These are phyloP conservation scores for Uromys caudimaculatus DNA, from an alignment of 2,797 vertebrate species.

Conservation along the genomic window DNA sequence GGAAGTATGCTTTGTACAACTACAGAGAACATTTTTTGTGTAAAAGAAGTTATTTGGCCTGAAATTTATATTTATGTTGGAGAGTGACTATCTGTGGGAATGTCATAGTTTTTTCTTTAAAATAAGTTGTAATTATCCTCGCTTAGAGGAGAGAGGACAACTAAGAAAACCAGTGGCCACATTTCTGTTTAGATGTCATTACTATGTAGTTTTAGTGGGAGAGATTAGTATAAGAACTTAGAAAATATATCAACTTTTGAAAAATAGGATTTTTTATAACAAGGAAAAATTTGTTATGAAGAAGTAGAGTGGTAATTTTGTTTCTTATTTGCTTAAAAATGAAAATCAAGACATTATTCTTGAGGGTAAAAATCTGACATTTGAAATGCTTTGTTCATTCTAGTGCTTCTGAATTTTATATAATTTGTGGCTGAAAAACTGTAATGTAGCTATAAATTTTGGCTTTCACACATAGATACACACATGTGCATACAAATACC, in stretches of 20 bases:
- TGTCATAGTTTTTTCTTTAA: constrained; percentile 63
- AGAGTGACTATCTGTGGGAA: constrained; percentile 65
- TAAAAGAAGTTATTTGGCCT: constrained; percentile 60
- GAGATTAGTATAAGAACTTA: constrained; percentile 34
- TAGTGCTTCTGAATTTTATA: constrained; percentile 50
- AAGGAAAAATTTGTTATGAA: constrained; percentile 44
- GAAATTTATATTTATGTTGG: constrained; percentile 63
- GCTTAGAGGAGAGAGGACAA: constrained; percentile 50
- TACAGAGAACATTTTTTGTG: constrained; percentile 2
- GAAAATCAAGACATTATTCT: constrained; percentile 53
- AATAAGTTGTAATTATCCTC: constrained; percentile 68
- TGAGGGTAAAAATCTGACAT: constrained; percentile 27
- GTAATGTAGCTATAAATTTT: background rate
- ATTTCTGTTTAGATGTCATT: constrained; percentile 44
- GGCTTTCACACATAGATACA: background rate
- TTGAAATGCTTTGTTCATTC: constrained; percentile 59
- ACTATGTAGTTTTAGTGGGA: constrained; percentile 41
- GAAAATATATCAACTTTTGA: background rate
- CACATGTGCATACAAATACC: background rate
- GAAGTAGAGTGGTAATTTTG: background rate
- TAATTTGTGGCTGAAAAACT: constrained; percentile 42
- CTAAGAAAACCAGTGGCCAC: constrained; percentile 27
- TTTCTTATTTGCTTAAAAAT: constrained; percentile 41
- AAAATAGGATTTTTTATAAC: constrained; percentile 59
- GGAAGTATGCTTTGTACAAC: constrained; percentile 47